Base-by-base conservation (phyloP, 2,888 invertebrate species). In the Coenonympha glycerion region DNA sequence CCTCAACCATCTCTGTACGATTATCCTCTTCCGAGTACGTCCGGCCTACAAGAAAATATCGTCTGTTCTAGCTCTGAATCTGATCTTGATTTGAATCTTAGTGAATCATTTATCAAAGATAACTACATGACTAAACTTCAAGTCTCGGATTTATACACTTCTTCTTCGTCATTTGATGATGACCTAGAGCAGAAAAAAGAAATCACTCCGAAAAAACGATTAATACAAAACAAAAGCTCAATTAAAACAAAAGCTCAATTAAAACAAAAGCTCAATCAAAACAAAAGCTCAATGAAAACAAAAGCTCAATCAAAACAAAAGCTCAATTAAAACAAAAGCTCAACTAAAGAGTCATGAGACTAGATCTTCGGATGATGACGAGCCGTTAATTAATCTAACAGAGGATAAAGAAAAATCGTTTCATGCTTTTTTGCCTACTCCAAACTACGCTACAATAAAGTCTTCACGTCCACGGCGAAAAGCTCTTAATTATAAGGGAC, bases 11-110 rank as follows among this genome's bases (percentile, higher is more conserved):
- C 59, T 59, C 53, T 58, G 37, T 58, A 59, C 57, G 61, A 59
- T 61, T 18, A 59, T 59, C 55, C 55, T 49, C 28, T 59, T 59
- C 56, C 44, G 47, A 61, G 61, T 57, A 57, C 58, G 46, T 61
- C 58, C 47, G 58, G 56, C 26, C 49, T 58, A 56, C 52, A 39
- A 39, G 39, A 39, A 39, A 39, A 39, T 39, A 24, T 24, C 39
- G 24, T 24, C 11, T 54, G 21, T 57, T 56, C 49, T 52, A 55
- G 57, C 57, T 39, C 57, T 55, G 57, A 57, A 56, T 57, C 53
- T 57, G 54, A 59, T 54, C 53, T 57, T 55, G 56, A 60, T 52
- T 55, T 57, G 51, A 60, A 60, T 60, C 60, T 59, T 49, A 58
- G 39, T 57, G 57, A 59, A 58, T 58, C 52, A 53, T 58, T 59